Conservation (phyloP, 2,888 invertebrate genomes). For the Lutraria lutraria region DNA sequence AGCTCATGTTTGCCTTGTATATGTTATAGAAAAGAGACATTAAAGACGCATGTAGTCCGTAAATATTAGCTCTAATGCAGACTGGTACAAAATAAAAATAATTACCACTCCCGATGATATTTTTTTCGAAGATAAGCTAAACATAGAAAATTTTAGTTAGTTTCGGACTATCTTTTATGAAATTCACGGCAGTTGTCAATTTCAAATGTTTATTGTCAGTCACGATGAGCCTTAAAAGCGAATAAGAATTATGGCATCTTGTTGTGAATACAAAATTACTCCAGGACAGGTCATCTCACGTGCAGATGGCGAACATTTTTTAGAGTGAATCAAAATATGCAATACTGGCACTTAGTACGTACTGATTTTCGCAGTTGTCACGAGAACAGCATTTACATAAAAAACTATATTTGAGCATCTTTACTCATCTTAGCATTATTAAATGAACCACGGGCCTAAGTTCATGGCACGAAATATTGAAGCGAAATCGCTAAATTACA, state of each 20-base stretch:
- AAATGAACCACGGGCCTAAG: too few relatives aligned
- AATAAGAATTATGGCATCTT: not conserved
- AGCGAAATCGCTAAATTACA: too few relatives aligned
- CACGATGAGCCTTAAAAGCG: not conserved
- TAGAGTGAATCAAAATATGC: not conserved
- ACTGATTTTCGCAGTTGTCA: too few relatives aligned
- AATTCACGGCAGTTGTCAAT: not conserved
- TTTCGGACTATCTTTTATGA: not conserved
- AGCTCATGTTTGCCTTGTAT: not conserved
- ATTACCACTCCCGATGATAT: not conserved
- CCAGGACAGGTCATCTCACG: not conserved
- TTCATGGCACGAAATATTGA: too few relatives aligned
- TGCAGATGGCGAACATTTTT: not conserved
- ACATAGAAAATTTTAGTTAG: not conserved
- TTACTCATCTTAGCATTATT: too few relatives aligned
- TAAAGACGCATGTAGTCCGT: not conserved
- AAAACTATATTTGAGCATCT: too few relatives aligned
- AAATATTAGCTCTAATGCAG: not conserved
- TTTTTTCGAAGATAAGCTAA: not conserved
- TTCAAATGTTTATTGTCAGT: not conserved
- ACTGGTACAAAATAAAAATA: not conserved
- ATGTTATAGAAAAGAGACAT: not conserved
- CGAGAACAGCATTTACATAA: too few relatives aligned
- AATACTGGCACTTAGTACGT: not conserved
- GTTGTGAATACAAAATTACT: not conserved